Evolutionary conservation across 2,888 invertebrate genomes (phyloP), one percentile per base, ranked within the genome.

Genomic region (Leptinotarsa juncta): DNA sequence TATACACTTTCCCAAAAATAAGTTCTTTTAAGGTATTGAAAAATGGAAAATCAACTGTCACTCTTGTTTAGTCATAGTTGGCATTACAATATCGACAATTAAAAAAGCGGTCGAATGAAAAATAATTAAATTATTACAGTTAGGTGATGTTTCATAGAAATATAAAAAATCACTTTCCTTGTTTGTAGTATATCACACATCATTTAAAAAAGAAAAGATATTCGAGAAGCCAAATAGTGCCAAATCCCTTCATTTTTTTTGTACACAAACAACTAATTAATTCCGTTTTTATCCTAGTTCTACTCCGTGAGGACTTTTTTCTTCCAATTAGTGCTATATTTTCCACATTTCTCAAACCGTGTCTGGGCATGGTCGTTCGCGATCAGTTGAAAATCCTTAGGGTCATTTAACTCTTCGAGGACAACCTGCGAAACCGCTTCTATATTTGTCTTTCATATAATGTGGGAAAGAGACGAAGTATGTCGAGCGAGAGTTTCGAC

Each of bases 331-430:
- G 69, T 70, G 66, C 66, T 53, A 67, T 20, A 75, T 72, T 75
- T 75, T 75, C 72, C 62, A 70, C 68, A 75, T 75, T 72, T 75
- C 70, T 72, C 60, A 75, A 50, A 70, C 62, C 70, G 42, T 48
- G 62, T 60, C 75, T 71, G 74, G 73, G 72, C 65, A 73, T 67
- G 74, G 76, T 69, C 65, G 71, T 62, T 32, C 62, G 62, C 70
- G 62, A 50, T 50, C 62, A 71, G 73, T 73, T 71, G 76, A 76
- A 74, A 76, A 71, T 72, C 71, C 62, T 65, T 71, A 66, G 71
- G 78, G 78, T 78, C 78, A 66, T 75, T 77, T 75, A 78, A 78
- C 78, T 78, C 77, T 78, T 57, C 67, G 72, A 74, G 74, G 72
- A 73, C 74, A 76, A 75, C 72, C 72, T 75, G 72, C 70, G 68